Conservation (phyloP, 2,797 vertebrate species). For the Oreochromis grahami region DNA sequence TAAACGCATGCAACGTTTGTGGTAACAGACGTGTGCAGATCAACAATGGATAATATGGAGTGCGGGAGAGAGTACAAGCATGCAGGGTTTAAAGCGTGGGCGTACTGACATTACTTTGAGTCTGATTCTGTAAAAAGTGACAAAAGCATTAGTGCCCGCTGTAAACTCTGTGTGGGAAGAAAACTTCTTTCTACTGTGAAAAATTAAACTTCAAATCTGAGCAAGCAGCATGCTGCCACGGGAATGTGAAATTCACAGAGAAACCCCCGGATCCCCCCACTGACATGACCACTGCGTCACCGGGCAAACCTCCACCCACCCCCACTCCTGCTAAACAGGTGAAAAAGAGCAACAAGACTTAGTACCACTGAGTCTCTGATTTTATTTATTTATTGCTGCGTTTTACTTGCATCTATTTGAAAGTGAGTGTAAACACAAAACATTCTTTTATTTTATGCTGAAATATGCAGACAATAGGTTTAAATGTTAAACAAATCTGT, state of each 20-base stretch:
- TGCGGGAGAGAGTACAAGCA: fast-evolving
- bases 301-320: fast-evolving
- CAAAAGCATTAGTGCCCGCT: no score
- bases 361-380: not conserved
- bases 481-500: not conserved
- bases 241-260: no score
- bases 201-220: no score
- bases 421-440: not conserved
- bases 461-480: not conserved
- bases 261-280: not conserved
- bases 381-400: not conserved
- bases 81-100: not conserved
- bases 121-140: no score
- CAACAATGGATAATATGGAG: not conserved
- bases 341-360: not conserved
- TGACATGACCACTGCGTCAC: not conserved
- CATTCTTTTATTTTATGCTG: not conserved
- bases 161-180: no score
- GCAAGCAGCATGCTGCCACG: no score
- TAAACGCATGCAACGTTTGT: not conserved
- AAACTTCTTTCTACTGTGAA: no score
- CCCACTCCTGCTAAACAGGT: not conserved
- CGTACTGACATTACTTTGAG: no score
- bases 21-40: not conserved
- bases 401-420: not conserved